These are phyloP conservation scores for Synanthedon formicaeformis DNA, from an alignment of 2,888 invertebrate genomes.

Conservation along the genomic window DNA sequence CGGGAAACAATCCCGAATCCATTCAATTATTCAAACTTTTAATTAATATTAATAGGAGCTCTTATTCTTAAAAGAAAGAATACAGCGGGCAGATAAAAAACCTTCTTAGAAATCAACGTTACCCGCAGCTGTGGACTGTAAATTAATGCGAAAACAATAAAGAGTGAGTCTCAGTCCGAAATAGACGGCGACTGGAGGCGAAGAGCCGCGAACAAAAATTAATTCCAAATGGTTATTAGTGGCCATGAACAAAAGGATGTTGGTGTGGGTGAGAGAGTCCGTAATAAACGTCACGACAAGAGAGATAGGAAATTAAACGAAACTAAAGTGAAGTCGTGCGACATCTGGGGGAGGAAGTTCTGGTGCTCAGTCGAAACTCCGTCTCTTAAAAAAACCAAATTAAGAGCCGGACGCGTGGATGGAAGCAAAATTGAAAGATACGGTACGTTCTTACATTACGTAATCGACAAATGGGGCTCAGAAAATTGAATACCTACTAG, in stretches of 20 bases:
- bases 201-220: slow-evolving; percentile 49
- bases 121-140: slow-evolving; percentile 63
- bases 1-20: slow-evolving; percentile 59
- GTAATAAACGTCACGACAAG: slow-evolving; percentile 62
- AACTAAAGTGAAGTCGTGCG: slow-evolving; percentile 60
- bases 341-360: slow-evolving; percentile 47
- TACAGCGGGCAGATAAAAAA: slow-evolving; percentile 60
- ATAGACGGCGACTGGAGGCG: slow-evolving; percentile 31
- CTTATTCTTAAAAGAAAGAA: slow-evolving; percentile 66
- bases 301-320: slow-evolving; percentile 65
- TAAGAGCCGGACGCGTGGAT: slow-evolving; percentile 18
- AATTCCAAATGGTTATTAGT: slow-evolving; percentile 61
- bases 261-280: slow-evolving; percentile 38
- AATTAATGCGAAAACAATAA: slow-evolving; percentile 70
- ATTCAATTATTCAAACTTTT: slow-evolving; percentile 70
- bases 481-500: too few species aligned
- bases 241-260: slow-evolving; percentile 42
- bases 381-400: slow-evolving; percentile 51
- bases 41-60: slow-evolving; percentile 70
- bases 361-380: slow-evolving; percentile 24
- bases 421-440: too few species aligned
- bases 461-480: neutral
- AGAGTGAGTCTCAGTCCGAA: slow-evolving; percentile 43
- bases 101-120: slow-evolving; percentile 62
- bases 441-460: too few species aligned